Base-by-base conservation (phyloP, 2,888 invertebrate species). In the Caenorhabditis wallacei region DNA sequence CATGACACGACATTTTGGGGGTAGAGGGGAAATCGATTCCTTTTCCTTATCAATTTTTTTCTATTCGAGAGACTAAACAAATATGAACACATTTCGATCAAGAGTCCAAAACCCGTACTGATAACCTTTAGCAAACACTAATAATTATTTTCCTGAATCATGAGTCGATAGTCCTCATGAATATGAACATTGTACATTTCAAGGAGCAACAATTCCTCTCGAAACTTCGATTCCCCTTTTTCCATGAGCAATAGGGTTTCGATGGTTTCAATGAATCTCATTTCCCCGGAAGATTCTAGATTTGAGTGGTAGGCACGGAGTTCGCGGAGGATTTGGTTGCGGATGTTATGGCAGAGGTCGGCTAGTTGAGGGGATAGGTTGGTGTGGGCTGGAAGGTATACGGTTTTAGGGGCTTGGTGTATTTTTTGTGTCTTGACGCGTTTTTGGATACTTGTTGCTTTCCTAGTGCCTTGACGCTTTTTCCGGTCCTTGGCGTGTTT, bases 161-260 rank as follows among this genome's bases (percentile, higher is more conserved):
- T 24, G 0, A 48, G 16, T 43, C 35, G 22, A 57, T 48, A 75
- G 24, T 75, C 75, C 2, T 75, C 75, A 57, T 75, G 75, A 26
- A 75, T 66, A 7, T 43, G 26, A 4, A 75, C 66, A 66, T 66
- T 75, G 22, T 75, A 18, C 66, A 75, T 66, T 46, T 75, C 66
- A 10, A 66, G 57, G 3, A 59, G n/a, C 51, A 75, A 20, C 13
- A 75, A 18, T 56, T 75, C 75, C 66, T 75, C 75, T 30, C 48
- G 26, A 13, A 75, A 75, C 26, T 59, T 57, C 0, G 24, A 16
- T 57, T 63, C 75, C 16, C 53, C 75, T 20, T 40, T 66, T 20
- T 75, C 56, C 37, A 75, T 40, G 11, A 57, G 13, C 4, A 46
- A 7, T 7, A 75, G 16, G 0, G 35, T 43, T n/a, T 75, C 75